Evolutionary conservation across 2,888 invertebrate genomes (phyloP), one percentile per base, ranked within the genome.

Genomic region (Spatulosminthurus flaviceps): DNA sequence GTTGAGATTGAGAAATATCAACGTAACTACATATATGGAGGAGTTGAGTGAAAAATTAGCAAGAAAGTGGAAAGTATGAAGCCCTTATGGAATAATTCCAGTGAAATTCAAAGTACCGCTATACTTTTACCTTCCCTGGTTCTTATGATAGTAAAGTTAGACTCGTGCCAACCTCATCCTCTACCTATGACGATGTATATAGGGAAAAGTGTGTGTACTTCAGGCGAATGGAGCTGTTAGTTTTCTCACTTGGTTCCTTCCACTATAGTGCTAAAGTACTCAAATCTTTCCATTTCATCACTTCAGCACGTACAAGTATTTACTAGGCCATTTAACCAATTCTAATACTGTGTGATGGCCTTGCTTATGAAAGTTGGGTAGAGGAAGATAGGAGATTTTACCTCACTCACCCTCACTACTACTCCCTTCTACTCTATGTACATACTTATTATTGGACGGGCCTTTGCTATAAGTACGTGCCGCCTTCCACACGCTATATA

Each of bases 291-390:
- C 73, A 76, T 76, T 43, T 64, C 71, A 71, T 76, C 77, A 80
- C 77, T 80, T 77, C 21, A 67, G 77, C 80, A 80, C 80, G 80
- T 72, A 42, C 78, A 24, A 42, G 41, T 78, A 80, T 80, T 80
- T 80, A 80, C 77, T 41, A 28, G 29, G 22, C 69, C 70, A 79
- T 74, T 78, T 78, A 77, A 43, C 43, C 77, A 42, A 77, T 67
- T 70, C 77, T 77, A 77, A 77, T 71, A 61, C 60, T 22, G 34
- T 64, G n/a, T 29, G 66, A 42, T 76, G 64, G 64, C 29, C 42
- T 22, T 43, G 21, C 43, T 72, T 24, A 66, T 43, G 60, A 74
- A 66, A 34, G 76, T 28, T 67, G 22, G 22, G 75, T 22, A 9
- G 24, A 74, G 29, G 21, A 34, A 77, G 77, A 77, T 77, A 71